phyloP scores from a whole-genome alignment of 2,113 vertebrate genomes.

The Xenopus borealis region DNA sequence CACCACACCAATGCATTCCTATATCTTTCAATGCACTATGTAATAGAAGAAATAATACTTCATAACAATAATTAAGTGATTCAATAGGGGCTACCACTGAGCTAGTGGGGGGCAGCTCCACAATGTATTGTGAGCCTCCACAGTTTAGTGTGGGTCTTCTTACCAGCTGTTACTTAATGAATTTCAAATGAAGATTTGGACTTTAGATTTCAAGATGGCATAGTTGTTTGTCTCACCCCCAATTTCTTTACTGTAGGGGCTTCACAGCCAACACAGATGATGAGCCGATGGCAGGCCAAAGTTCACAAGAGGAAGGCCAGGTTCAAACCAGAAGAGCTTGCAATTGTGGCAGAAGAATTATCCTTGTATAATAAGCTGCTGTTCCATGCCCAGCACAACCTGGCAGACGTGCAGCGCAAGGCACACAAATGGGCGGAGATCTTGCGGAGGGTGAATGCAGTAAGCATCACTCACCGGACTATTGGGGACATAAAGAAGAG shows the following conservation, averaged over 20 bases:
- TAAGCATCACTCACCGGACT: constrained; percentile 1
- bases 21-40: no score
- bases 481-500: neutral
- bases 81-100: no score
- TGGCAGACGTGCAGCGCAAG: constrained; percentile 1
- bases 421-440: neutral
- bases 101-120: no score
- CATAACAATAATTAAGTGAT: no score
- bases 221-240: neutral
- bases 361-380: neutral
- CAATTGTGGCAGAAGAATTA: constrained; percentile 1
- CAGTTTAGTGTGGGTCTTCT: no score
- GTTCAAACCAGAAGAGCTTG: constrained; percentile 1
- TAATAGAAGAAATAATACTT: no score
- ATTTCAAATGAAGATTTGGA: no score
- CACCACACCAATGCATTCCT: no score
- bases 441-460: neutral
- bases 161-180: no score
- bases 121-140: no score
- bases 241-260: neutral
- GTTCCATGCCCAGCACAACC: neutral
- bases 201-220: no score
- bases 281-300: neutral
- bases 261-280: neutral
- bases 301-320: constrained; percentile 1